Conservation (phyloP, 2,888 invertebrate species). For the Oithona nana region DNA sequence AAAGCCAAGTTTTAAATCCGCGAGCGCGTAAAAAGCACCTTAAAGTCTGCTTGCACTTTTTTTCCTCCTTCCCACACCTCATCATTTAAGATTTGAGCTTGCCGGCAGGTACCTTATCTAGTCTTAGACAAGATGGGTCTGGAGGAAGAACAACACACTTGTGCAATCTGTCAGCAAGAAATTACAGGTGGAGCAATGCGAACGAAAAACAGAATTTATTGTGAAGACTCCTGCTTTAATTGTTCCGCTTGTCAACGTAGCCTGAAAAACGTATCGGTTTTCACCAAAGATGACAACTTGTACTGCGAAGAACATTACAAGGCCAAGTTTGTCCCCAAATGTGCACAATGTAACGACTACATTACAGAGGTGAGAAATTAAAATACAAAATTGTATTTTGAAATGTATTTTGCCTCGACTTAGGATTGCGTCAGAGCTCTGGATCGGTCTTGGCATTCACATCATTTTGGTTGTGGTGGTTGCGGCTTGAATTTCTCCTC, state of each 20-base stretch:
- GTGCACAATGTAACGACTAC: slow-evolving; percentile 12
- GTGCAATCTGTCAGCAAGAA: not conserved
- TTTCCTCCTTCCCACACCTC: too few species aligned
- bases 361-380: slow-evolving; percentile 3
- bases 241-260: not conserved
- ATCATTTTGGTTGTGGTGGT: slow-evolving; percentile 10
- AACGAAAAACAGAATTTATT: not conserved
- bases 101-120: too few species aligned
- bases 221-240: slow-evolving; percentile 1
- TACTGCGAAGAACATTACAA: slow-evolving; percentile 15
- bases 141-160: not conserved
- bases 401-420: not conserved
- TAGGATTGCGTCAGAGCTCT: slow-evolving; percentile 14
- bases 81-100: too few species aligned
- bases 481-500: not conserved
- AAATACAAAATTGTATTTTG: not conserved
- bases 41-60: too few species aligned
- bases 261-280: not conserved
- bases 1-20: too few species aligned
- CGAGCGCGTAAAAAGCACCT: too few species aligned
- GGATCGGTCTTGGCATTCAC: slow-evolving; percentile 14
- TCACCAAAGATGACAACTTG: slow-evolving; percentile 3
- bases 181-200: slow-evolving; percentile 6
- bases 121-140: too few species aligned
- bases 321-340: slow-evolving; percentile 11